phyloP scores from a whole-genome alignment of 2,113 vertebrate genomes.

The Microcebus lehilahytsara region DNA sequence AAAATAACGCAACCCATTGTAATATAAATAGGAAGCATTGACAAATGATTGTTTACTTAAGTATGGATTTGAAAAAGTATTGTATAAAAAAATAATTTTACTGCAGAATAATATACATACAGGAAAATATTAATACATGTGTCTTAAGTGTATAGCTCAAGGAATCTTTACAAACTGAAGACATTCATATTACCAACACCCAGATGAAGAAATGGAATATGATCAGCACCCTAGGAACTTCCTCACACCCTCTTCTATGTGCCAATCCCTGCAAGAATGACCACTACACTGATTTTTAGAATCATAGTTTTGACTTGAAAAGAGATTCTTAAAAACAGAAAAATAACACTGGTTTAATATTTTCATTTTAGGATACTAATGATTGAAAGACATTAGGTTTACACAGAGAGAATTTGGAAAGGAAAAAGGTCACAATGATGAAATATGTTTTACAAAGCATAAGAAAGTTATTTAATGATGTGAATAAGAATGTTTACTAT shows the following conservation, averaged over 20 bases:
- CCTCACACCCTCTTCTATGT: neutral
- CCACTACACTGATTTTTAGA: neutral
- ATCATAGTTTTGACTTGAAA: neutral
- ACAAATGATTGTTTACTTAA: neutral
- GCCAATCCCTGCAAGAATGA: neutral
- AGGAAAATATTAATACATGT: neutral
- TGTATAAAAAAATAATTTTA: neutral
- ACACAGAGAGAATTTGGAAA: neutral
- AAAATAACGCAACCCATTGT: neutral
- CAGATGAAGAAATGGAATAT: neutral
- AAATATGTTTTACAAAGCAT: neutral
- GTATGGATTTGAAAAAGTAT: neutral
- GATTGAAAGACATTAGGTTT: neutral
- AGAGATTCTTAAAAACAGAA: neutral
- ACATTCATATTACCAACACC: neutral
- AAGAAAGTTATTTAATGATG: neutral
- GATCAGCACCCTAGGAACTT: neutral
- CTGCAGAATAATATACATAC: neutral
- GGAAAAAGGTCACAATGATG: neutral
- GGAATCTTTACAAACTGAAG: neutral
- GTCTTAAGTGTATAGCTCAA: neutral
- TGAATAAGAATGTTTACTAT: neutral
- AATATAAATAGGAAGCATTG: neutral
- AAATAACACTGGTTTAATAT: neutral
- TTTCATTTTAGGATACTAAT: slow-evolving; percentile 5